phyloP scores from a whole-genome alignment of 2,888 invertebrate species.

The Eristalinus aeneus region DNA sequence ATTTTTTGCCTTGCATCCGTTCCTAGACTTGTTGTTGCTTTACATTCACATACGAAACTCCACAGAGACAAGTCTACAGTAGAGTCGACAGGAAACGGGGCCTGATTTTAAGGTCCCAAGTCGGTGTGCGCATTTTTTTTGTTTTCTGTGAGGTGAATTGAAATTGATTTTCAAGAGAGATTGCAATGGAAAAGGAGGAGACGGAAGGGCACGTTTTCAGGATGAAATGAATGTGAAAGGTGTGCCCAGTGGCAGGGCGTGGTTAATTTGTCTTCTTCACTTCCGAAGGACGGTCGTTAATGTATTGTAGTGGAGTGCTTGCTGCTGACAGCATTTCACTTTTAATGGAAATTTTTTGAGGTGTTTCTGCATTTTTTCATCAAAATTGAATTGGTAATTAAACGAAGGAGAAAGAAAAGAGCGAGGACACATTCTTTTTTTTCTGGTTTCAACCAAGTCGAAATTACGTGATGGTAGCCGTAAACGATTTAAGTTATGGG shows the following conservation, averaged over 20 bases:
- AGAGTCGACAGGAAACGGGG: not conserved
- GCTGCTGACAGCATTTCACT: conserved; percentile 4
- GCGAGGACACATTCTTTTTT: not conserved
- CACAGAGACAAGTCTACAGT: not conserved
- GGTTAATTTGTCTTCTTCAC: conserved; percentile 5
- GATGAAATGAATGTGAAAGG: not conserved
- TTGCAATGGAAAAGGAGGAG: not conserved
- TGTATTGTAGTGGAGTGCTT: not conserved
- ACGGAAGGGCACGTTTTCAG: not conserved
- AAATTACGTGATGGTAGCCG: not conserved
- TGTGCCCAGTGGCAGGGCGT: not conserved
- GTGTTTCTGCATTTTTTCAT: conserved; percentile 4
- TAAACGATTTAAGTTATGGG: not conserved
- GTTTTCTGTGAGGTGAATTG: not conserved
- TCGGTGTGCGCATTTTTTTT: not conserved
- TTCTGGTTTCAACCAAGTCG: not conserved
- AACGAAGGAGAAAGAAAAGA: not conserved
- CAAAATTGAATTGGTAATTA: not conserved
- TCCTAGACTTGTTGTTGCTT: not conserved
- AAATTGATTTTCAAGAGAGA: conserved; percentile 20
- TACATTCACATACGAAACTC: not conserved
- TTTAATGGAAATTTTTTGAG: not conserved
- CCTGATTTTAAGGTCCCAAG: not conserved
- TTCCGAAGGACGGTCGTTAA: not conserved
- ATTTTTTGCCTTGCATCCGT: not conserved